Percentiles rank a stretch among this genome's conserved stretches.
Conservation (phyloP, 2,113 vertebrate genomes). For the Lagopus muta region DNA sequence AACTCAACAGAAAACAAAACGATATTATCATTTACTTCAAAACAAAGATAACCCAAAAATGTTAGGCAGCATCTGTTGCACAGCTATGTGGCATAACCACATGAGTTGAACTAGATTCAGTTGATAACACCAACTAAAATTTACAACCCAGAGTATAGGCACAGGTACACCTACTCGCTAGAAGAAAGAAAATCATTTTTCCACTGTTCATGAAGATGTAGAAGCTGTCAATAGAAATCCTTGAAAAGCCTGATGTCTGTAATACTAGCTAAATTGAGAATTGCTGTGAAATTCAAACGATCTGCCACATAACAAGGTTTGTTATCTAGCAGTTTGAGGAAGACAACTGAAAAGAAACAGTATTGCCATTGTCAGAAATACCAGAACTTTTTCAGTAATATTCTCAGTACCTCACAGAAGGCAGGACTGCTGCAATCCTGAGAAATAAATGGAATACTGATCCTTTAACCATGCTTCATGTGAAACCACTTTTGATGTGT, state of each 20-base stretch:
- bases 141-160: neutral
- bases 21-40: constrained; percentile 42
- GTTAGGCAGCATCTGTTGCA: neutral
- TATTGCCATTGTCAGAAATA: neutral
- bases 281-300: neutral
- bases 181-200: neutral
- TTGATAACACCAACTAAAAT: neutral
- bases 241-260: neutral
- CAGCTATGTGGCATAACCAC: neutral
- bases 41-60: neutral
- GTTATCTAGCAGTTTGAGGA: neutral
- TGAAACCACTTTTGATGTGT: neutral
- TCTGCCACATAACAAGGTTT: neutral
- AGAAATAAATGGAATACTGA: neutral
- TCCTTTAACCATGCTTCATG: neutral
- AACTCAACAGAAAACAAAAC: constrained; percentile 54
- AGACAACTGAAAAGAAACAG: neutral
- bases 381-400: neutral
- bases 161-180: neutral
- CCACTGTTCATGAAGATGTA: neutral
- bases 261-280: neutral
- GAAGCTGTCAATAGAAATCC: neutral
- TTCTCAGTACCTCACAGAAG: neutral
- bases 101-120: neutral
- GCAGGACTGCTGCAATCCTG: neutral